Conservation (phyloP, 2,888 invertebrate species). For the Pandemis heparana region DNA sequence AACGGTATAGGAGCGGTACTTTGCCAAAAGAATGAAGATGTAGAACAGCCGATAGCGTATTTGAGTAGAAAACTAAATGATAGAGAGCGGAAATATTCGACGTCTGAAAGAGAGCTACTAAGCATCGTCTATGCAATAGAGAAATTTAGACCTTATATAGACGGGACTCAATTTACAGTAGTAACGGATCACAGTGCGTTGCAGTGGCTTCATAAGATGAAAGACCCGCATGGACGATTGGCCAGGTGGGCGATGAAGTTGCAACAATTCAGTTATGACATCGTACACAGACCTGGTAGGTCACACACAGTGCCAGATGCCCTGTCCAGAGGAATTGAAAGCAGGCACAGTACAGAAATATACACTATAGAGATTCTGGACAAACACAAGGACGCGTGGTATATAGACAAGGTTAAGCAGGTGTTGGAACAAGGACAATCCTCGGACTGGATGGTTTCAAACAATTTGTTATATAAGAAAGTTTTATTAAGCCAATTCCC, state of each 20-base stretch:
- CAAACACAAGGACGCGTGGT: constrained; percentile 8
- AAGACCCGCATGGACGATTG: constrained; percentile 43
- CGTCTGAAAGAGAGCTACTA: constrained; percentile 9
- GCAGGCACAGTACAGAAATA: neutral
- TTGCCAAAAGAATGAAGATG: neutral
- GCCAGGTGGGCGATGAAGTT: constrained; percentile 42
- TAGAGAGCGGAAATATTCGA: constrained; percentile 3
- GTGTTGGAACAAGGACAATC: too few relatives aligned
- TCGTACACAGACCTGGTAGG: neutral
- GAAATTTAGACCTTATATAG: constrained; percentile 42
- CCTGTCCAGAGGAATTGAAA: neutral
- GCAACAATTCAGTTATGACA: constrained; percentile 35
- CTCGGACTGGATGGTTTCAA: too few relatives aligned
- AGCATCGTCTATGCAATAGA: constrained; percentile 9
- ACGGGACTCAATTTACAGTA: constrained; percentile 36
- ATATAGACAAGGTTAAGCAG: neutral
- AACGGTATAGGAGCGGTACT: constrained; percentile 29
- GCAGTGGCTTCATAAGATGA: constrained; percentile 42
- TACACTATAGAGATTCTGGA: neutral
- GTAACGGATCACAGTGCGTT: constrained; percentile 41
- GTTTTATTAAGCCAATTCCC: neutral
- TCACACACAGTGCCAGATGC: neutral
- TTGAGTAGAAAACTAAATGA: neutral
- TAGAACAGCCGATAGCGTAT: neutral
- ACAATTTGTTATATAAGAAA: neutral